A percentile compares a stretch with the other conserved stretches of the same genome.
phyloP scores from a whole-genome alignment of 2,797 vertebrate species.

The Propithecus perrieri region DNA sequence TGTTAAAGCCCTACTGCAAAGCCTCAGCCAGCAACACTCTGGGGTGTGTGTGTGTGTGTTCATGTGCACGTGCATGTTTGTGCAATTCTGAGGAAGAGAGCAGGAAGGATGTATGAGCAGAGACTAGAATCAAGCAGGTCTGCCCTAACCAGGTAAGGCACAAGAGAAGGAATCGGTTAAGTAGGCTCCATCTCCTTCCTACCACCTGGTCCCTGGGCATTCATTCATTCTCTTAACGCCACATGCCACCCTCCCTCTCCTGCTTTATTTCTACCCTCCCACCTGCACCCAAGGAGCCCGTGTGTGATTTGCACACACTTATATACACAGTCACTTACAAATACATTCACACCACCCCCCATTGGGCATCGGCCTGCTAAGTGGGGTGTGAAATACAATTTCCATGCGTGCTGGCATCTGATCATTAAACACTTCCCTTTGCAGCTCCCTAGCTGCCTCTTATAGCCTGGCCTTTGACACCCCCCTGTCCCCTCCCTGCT shows the following conservation, averaged over 20 bases:
- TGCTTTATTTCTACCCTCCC: constrained; percentile 1
- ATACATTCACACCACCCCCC: background rate
- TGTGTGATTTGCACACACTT: constrained; percentile 27
- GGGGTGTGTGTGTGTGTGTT: background rate
- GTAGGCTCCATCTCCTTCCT: background rate
- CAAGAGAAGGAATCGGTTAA: background rate
- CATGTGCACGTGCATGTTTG: too few species aligned
- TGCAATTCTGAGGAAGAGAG: background rate
- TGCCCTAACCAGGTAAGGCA: background rate
- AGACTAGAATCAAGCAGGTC: background rate
- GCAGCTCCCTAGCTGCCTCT: constrained; percentile 74
- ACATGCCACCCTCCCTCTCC: background rate
- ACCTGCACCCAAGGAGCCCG: background rate
- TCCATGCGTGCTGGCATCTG: constrained; percentile 55
- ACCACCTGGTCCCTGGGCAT: background rate
- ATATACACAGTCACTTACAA: background rate
- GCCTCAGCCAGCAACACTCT: background rate
- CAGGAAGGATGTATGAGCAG: background rate
- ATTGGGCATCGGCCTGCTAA: constrained; percentile 73
- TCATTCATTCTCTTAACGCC: background rate
- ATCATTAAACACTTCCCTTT: constrained; percentile 80
- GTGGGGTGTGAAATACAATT: constrained; percentile 79
- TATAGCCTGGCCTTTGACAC: constrained; percentile 76
- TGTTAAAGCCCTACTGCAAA: background rate
- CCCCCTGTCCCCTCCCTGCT: background rate